These are phyloP conservation scores for Schizotus pectinicornis DNA, from an alignment of 2,888 invertebrate species.

Conservation along the genomic window DNA sequence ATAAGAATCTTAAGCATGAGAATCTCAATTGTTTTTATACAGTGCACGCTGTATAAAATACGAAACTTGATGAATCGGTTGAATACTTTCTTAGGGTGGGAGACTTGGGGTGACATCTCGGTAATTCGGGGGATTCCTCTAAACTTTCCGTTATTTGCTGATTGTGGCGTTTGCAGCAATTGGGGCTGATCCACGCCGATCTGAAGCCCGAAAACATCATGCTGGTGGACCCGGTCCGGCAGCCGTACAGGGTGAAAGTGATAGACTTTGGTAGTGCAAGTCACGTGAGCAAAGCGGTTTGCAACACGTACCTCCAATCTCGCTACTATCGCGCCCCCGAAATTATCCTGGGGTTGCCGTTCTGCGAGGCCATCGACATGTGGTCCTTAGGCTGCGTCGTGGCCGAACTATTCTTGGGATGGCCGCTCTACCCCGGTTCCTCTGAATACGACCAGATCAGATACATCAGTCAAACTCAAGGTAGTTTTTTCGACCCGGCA, in stretches of 20 bases:
- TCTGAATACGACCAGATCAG: conserved; percentile 99
- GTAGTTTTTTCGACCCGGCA: no score
- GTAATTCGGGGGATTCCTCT: no score
- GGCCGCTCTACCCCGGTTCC: conserved; percentile 99
- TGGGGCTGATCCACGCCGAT: conserved; percentile 99
- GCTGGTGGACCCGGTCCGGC: conserved; percentile 97
- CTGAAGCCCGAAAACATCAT: conserved; percentile 99
- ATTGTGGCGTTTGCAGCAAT: conserved; percentile 71
- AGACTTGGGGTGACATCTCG: no score
- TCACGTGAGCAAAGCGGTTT: conserved; percentile 98
- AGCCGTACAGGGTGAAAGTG: conserved; percentile 98
- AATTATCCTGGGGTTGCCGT: conserved; percentile 96
- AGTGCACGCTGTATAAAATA: no score
- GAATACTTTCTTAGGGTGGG: no score
- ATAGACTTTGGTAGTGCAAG: conserved; percentile 99
- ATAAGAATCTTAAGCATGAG: no score
- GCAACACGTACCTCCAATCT: conserved; percentile 99
- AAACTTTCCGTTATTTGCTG: no score
- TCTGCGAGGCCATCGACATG: conserved; percentile 99
- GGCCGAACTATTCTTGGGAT: conserved; percentile 97
- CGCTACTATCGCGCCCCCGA: conserved; percentile 98
- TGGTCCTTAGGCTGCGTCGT: conserved; percentile 99
- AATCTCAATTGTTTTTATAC: no score
- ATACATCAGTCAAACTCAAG: conserved; percentile 52
- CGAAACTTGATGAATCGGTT: no score